Base-by-base conservation (phyloP, 2,888 invertebrate species). In the Anthophora plumipes region DNA sequence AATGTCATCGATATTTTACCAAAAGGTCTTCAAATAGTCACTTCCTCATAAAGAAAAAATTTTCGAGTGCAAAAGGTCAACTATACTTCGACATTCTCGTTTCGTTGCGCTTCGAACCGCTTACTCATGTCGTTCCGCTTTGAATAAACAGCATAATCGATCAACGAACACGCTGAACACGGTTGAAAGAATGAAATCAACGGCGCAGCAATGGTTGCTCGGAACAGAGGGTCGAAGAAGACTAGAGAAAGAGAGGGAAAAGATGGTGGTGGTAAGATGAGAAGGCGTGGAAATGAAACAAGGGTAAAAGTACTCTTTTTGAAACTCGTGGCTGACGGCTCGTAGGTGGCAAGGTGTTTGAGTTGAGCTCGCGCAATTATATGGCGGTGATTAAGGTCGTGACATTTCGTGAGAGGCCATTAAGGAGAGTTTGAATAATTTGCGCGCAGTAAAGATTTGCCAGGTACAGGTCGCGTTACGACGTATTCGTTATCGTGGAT, bases 401-500 rank as follows among this genome's bases (percentile, higher is more conserved):
- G 75, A 60, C 82, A 60, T 76, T 75, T 72, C 70, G 72, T 57
- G 70, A 67, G 79, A 69, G 83, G 76, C 72, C 82, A 83, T 83
- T 83, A 83, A 82, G 79, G 70, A 83, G 82, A 78, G 83, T 82
- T 82, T 82, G 72, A 81, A 74, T 82, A 79, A 82, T 83, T 73
- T 59, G 72, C 74, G n/a, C 52, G 54, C 59, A 69, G 48, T 61
- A 61, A 75, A 74, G 80, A 74, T 82, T 77, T 82, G 60, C 64
- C 70, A 20, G 63, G 59, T 37, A 69, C 31, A 76, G 17, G 63
- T 77, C 60, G 39, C 77, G 71, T 61, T 72, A 54, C 78, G 31
- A 55, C 76, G 73, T 67, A 76, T 82, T 83, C 82, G 82, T 83
- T 83, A 83, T 82, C 83, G 69, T 57, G 61, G 59, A 71, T 66